Conservation (phyloP, 2,888 invertebrate species). For the Ochlodes sylvanus region DNA sequence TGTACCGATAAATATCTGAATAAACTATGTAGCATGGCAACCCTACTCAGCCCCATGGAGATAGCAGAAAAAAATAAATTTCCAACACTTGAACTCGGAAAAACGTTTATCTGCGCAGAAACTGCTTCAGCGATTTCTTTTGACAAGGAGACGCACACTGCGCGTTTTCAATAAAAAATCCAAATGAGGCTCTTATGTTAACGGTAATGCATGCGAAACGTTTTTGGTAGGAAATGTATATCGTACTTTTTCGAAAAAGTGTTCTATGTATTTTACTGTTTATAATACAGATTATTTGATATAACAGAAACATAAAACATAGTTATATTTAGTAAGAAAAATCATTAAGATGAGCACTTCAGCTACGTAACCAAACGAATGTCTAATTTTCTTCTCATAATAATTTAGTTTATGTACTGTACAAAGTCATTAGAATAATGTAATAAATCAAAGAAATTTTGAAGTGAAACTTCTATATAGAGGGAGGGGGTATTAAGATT, state of each 20-base stretch:
- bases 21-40: not conserved
- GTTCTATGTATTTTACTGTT: not conserved
- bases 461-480: too few relatives aligned
- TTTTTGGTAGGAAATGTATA: not conserved
- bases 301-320: too few relatives aligned
- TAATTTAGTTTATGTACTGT: too few relatives aligned
- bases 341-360: too few relatives aligned
- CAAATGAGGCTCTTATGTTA: not conserved
- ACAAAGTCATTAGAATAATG: too few relatives aligned
- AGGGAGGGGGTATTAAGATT: too few relatives aligned
- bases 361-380: too few relatives aligned
- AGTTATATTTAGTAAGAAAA: too few relatives aligned
- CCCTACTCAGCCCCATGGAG: slow-evolving; percentile 26
- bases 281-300: too few relatives aligned
- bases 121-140: slow-evolving; percentile 23
- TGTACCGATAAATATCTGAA: too few relatives aligned
- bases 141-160: slow-evolving; percentile 20
- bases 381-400: too few relatives aligned
- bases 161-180: slow-evolving; percentile 11
- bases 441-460: too few relatives aligned
- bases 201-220: slow-evolving; percentile 8
- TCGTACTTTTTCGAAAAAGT: not conserved
- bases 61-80: slow-evolving; percentile 35
- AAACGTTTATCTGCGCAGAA: slow-evolving; percentile 26
- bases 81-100: slow-evolving; percentile 35